phyloP scores from a whole-genome alignment of 2,797 vertebrate species.

The Apogon hyalosoma region DNA sequence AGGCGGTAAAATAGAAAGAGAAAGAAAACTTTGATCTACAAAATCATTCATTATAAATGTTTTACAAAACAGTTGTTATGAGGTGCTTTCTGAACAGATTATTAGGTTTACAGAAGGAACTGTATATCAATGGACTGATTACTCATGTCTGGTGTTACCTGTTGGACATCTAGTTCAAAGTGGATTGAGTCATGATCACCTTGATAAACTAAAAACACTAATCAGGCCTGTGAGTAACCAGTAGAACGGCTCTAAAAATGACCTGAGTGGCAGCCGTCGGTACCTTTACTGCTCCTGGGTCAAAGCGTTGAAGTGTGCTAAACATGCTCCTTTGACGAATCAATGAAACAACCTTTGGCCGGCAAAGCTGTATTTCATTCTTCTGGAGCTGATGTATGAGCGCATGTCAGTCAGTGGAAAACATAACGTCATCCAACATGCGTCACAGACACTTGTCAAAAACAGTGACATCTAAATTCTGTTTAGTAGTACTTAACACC shows the following conservation, averaged over 20 bases:
- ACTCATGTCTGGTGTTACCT: no score
- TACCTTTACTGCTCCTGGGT: background rate
- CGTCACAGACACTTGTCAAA: slow-evolving; percentile 38
- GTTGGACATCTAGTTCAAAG: no score
- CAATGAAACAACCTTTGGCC: slow-evolving; percentile 7
- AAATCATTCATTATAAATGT: no score
- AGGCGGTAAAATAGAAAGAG: no score
- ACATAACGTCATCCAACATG: slow-evolving; percentile 23
- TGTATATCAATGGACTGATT: no score
- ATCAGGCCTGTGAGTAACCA: no score
- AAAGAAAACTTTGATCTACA: no score
- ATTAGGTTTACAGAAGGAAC: no score
- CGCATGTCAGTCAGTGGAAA: slow-evolving; percentile 35
- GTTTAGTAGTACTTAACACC: slow-evolving; percentile 14
- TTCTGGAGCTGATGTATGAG: background rate
- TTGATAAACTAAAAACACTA: no score
- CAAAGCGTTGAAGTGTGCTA: slow-evolving; percentile 1
- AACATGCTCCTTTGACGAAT: slow-evolving; percentile 10
- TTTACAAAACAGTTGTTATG: no score
- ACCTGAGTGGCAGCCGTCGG: background rate
- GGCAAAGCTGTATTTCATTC: slow-evolving; percentile 5
- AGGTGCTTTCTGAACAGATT: no score
- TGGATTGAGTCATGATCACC: no score
- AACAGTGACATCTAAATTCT: slow-evolving; percentile 53
- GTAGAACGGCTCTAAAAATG: slow-evolving; percentile 6